These are phyloP conservation scores for Drosophila truncata DNA, from an alignment of 1,140 invertebrate genomes.

Conservation along the genomic window DNA sequence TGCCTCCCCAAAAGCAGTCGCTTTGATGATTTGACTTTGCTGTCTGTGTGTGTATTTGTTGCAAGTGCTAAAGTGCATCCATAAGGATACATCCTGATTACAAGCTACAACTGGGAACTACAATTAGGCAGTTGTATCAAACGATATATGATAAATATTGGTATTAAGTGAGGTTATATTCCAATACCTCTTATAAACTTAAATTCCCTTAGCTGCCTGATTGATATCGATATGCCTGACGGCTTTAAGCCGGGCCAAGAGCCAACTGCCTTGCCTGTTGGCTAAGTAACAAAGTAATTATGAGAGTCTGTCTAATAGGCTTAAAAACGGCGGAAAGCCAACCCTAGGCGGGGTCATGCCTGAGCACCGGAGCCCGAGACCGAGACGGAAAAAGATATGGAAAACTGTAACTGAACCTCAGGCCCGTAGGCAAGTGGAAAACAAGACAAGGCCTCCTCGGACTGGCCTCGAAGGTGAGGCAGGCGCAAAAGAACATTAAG, in stretches of 20 bases:
- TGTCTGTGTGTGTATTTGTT: neutral
- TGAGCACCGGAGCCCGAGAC: slow-evolving; percentile 44
- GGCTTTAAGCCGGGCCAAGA: slow-evolving; percentile 19
- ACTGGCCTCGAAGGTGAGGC: slow-evolving; percentile 41
- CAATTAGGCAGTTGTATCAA: slow-evolving; percentile 27
- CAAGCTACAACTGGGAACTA: slow-evolving; percentile 20
- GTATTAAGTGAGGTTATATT: neutral
- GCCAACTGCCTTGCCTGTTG: slow-evolving; percentile 22
- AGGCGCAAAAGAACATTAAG: slow-evolving; percentile 54
- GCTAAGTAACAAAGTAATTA: slow-evolving; percentile 76
- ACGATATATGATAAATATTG: neutral
- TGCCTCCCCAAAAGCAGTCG: slow-evolving; percentile 20
- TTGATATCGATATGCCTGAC: slow-evolving; percentile 39
- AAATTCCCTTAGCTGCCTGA: slow-evolving; percentile 5
- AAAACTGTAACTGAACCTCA: slow-evolving; percentile 26
- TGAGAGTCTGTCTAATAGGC: slow-evolving; percentile 79
- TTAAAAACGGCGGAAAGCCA: slow-evolving; percentile 68
- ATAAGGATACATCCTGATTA: slow-evolving; percentile 25
- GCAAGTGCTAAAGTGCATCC: slow-evolving; percentile 11
- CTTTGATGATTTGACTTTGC: slow-evolving; percentile 37
- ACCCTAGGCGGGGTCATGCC: slow-evolving; percentile 62
- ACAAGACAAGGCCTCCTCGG: neutral
- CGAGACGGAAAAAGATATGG: slow-evolving; percentile 18
- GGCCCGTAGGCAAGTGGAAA: slow-evolving; percentile 42
- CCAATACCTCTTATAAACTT: slow-evolving; percentile 1